Conservation (phyloP, 1,140 invertebrate genomes). For the Zaprionus davidi region DNA sequence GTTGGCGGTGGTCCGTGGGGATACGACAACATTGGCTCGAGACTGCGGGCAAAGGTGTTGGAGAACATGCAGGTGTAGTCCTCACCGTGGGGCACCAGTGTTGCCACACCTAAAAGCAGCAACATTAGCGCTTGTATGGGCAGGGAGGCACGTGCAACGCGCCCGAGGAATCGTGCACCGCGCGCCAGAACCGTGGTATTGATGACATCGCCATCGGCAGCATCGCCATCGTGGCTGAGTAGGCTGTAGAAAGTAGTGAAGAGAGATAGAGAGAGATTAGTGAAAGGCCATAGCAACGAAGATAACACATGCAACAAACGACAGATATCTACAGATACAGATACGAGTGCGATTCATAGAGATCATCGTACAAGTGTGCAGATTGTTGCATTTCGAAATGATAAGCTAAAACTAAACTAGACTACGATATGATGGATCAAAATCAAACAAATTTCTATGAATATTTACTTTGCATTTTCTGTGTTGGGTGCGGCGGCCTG, state of each 20-base stretch:
- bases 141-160: conserved; percentile 94
- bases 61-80: conserved; percentile 93
- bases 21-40: conserved; percentile 94
- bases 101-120: conserved; percentile 93
- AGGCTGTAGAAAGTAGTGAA: conserved; percentile 22
- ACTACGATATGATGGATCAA: conserved; percentile 33
- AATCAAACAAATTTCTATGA: conserved; percentile 70
- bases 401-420: conserved; percentile 36
- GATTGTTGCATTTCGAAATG: conserved; percentile 23
- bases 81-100: conserved; percentile 93
- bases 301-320: background rate
- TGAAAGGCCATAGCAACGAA: background rate
- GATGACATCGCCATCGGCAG: conserved; percentile 85
- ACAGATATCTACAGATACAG: conserved; percentile 5
- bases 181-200: conserved; percentile 89
- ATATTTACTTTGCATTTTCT: conserved; percentile 87
- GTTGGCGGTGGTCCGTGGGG: conserved; percentile 95
- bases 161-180: conserved; percentile 92
- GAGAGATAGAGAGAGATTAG: conserved; percentile 15
- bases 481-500: conserved; percentile 84
- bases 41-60: conserved; percentile 91
- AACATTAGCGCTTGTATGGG: conserved; percentile 96
- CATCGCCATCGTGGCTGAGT: conserved; percentile 85
- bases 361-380: conserved; percentile 33
- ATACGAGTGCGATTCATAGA: conserved; percentile 28